Evolutionary conservation across 2,888 invertebrate genomes (phyloP).

Genomic region (Pilophorus perplexus): DNA sequence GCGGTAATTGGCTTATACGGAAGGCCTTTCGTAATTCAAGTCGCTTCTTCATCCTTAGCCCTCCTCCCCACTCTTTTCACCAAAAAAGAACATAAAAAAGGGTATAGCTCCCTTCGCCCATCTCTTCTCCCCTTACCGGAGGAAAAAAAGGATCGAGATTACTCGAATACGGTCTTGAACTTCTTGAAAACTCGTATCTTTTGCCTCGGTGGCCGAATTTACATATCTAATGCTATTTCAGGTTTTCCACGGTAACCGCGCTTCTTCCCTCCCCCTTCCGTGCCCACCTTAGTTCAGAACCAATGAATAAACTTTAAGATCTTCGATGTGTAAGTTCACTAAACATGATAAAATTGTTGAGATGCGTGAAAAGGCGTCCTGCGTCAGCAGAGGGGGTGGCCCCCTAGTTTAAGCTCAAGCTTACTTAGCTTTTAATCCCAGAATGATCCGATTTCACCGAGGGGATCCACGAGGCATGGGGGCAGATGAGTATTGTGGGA

Average conservation of each 20-base stretch:
- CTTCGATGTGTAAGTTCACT: too few relatives aligned
- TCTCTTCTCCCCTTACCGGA: too few relatives aligned
- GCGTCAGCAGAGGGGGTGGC: too few relatives aligned
- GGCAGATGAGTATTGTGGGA: too few relatives aligned
- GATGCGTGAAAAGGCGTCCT: too few relatives aligned
- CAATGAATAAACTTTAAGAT: conserved; percentile 3
- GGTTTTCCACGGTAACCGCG: background rate
- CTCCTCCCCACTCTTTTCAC: too few relatives aligned
- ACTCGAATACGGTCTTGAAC: background rate
- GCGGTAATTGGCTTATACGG: conserved; percentile 34
- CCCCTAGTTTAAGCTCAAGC: too few relatives aligned
- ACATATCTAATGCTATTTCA: conserved; percentile 20
- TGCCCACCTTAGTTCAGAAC: conserved; percentile 10
- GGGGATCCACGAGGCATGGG: too few relatives aligned
- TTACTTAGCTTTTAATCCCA: too few relatives aligned
- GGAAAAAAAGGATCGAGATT: conserved; percentile 12
- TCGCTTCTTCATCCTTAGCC: conserved; percentile 34
- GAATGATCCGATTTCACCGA: too few relatives aligned
- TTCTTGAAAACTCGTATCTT: conserved; percentile 24
- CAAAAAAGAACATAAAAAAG: conserved; percentile 5
- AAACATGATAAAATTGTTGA: too few relatives aligned
- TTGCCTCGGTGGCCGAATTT: conserved; percentile 5
- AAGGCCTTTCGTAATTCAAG: conserved; percentile 30
- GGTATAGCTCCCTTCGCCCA: too few relatives aligned
- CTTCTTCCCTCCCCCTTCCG: background rate